Evolutionary conservation across 2,888 invertebrate genomes (phyloP).

Genomic region (Thera obeliscata): DNA sequence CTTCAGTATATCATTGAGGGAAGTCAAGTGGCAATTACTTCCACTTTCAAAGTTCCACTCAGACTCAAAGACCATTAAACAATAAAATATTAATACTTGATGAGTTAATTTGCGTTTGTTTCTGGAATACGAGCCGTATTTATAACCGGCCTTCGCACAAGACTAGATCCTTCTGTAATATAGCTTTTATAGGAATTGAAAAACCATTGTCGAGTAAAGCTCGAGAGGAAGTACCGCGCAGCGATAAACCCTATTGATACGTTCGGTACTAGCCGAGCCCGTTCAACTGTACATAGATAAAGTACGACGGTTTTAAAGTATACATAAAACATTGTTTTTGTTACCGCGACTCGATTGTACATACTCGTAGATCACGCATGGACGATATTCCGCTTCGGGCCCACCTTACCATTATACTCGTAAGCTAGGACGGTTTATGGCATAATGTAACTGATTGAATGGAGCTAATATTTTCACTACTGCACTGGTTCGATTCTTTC

Average conservation of each 20-base stretch:
- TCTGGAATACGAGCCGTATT: slow-evolving; percentile 3
- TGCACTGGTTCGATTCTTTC: slow-evolving; percentile 77
- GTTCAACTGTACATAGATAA: slow-evolving; percentile 72
- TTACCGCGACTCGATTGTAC: slow-evolving; percentile 79
- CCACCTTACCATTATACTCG: slow-evolving; percentile 31
- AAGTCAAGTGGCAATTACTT: slow-evolving; percentile 3
- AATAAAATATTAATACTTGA: neutral
- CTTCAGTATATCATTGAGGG: slow-evolving; percentile 7
- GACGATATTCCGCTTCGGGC: slow-evolving; percentile 53
- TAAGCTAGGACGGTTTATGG: slow-evolving; percentile 51
- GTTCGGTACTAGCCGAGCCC: slow-evolving; percentile 69
- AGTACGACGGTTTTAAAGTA: slow-evolving; percentile 76
- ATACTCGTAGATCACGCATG: slow-evolving; percentile 64
- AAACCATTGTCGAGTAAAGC: slow-evolving; percentile 46
- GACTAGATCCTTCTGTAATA: slow-evolving; percentile 48
- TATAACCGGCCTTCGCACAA: slow-evolving; percentile 3
- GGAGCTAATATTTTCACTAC: slow-evolving; percentile 72
- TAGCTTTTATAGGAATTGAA: slow-evolving; percentile 73
- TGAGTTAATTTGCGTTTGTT: neutral
- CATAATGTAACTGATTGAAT: slow-evolving; percentile 63
- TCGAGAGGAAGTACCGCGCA: slow-evolving; percentile 63
- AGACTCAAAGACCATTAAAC: neutral
- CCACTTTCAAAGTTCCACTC: slow-evolving; percentile 9
- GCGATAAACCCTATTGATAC: slow-evolving; percentile 65
- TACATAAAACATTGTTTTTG: slow-evolving; percentile 67